phyloP scores from a whole-genome alignment of 2,888 invertebrate genomes.

The Luffia ferchaultella region DNA sequence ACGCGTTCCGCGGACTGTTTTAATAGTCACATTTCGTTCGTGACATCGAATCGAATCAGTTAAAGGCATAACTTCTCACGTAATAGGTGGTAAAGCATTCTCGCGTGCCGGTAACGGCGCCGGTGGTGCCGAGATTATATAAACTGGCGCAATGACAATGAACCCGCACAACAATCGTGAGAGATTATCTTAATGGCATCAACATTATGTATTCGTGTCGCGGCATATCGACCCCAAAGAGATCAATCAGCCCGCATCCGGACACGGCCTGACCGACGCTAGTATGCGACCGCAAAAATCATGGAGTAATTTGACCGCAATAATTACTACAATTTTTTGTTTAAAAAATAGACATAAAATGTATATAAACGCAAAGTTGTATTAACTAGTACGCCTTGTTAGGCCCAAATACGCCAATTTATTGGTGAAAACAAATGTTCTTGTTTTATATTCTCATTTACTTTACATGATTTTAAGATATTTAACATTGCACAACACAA shows the following conservation, averaged over 20 bases:
- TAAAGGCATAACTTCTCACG: background rate
- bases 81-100: no score
- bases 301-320: background rate
- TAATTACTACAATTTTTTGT: background rate
- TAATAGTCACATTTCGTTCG: background rate
- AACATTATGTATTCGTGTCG: background rate
- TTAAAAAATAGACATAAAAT: background rate
- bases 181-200: constrained; percentile 46
- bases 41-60: background rate
- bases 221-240: background rate
- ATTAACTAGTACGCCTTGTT: background rate
- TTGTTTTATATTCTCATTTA: no score
- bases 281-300: background rate
- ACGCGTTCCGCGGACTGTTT: background rate
- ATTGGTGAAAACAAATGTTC: no score
- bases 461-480: no score
- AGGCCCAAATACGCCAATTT: no score
- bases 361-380: background rate
- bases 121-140: background rate
- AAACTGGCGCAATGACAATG: constrained; percentile 23
- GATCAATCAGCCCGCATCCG: background rate
- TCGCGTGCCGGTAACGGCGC: background rate
- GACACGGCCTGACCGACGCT: background rate
- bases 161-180: constrained; percentile 24
- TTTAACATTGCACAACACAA: no score